Evolutionary conservation across 2,113 vertebrate species (phyloP), one percentile per base, ranked within the genome.

Genomic region (Vulpes lagopus): DNA sequence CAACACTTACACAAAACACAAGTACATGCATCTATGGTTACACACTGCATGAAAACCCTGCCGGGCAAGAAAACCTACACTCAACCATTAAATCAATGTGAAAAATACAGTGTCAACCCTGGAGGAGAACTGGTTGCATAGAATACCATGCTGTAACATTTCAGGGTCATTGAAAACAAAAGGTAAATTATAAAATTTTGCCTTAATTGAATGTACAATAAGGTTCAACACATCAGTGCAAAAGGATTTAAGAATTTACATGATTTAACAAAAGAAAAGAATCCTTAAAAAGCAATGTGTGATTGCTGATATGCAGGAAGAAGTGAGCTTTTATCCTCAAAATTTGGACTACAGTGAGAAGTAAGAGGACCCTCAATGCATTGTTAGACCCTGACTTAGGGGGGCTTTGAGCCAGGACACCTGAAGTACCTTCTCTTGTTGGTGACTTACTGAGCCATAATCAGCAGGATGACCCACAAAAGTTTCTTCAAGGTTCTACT

Each of bases 41-140:
- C 97, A 98, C 98, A 99, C 99, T 96, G 98, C 98, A 98, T 99
- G 99, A 99, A 99, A 98, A 98, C 98, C 98, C 95, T 98, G 98
- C 98, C 98, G 99, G 98, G 99, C 99, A 99, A 99, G 97, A 98
- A 99, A 99, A 99, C 99, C 99, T 99, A 99, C 99, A 99, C 98
- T 89, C 98, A 96, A 71, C 97, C 98, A 95, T 98, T 97, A 98
- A 98, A 98, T 98, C 99, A 97, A 95, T 80, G 98, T 98, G 98
- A 98, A 98, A 99, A 99, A 99, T 99, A 99, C 98, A 99, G 98
- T 99, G 98, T 98, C 98, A 99, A 99, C 98, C 99, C 98, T 99
- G 99, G 99, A 99, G 98, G 99, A 98, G 98, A 99, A 99, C 99
- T 99, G 99, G 99, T 99, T 99, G 99, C 99, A 99, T 99, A 99